Base-by-base conservation (phyloP, 2,113 vertebrate genomes). In the Dipodomys merriami region DNA sequence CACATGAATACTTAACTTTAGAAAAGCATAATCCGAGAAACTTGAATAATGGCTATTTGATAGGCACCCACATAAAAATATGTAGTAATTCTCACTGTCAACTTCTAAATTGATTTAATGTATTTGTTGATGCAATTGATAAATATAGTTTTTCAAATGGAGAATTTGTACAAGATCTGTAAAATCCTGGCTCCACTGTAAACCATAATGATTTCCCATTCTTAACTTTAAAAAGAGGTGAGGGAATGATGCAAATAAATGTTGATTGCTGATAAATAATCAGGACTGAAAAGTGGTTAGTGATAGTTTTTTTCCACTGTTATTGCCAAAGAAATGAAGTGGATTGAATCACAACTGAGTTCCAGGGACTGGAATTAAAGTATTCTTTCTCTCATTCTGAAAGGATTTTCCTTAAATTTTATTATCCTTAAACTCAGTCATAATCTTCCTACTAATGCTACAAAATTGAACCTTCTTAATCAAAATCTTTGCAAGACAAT, bases 61-160 rank as follows among this genome's bases (percentile, higher is more conserved):
- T 49, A 49, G 49, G 64, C 64, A 57, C 72, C 72, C 29, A 83
- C 23, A 74, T 8, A 82, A 19, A 91, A 89, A 82, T 72, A 30
- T 15, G 71, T 23, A 35, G 2, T 65, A 29, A 81, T 15, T 68
- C 25, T 83, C 60, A 16, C 13, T 76, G 25, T 0, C 1, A 53
- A 29, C 13, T 72, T 86, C 53, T 86, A 86, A 86, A 74, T 29
- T 77, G 46, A 78, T 44, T 92, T 90, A 90, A 78, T 46, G 0
- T 35, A 53, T 30, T 88, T 68, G 8, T 8, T 62, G 27, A 35
- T 25, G 8, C 3, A 90, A 82, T 1, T 81, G 39, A 77, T 64
- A 77, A 82, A 35, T 29, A 30, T 29, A 72, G 2, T 30, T 82
- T 86, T 3, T 46, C 77, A 39, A 4, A 46, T 49, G 30, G 3